Conservation (phyloP, 2,797 vertebrate genomes). For the Odontamblyopus rebecca region DNA sequence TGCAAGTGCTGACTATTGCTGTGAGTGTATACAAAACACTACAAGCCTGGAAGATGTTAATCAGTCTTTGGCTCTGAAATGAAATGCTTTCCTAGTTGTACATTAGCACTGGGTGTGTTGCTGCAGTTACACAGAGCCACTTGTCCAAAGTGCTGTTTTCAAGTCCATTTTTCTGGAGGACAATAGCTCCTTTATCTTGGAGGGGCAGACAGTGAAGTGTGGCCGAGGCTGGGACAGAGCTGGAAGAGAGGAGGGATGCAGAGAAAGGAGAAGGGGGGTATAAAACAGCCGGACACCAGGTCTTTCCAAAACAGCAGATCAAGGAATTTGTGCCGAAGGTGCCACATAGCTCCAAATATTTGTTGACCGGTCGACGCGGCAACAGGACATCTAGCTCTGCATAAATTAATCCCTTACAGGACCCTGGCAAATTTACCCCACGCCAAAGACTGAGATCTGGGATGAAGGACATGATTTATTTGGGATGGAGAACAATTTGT, state of each 20-base stretch:
- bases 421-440: slow-evolving; percentile 38
- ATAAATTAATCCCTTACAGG: slow-evolving; percentile 72
- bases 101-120: slow-evolving; percentile 25
- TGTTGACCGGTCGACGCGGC: slow-evolving; percentile 86
- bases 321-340: slow-evolving; percentile 89
- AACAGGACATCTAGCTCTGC: slow-evolving; percentile 79
- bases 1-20: slow-evolving; percentile 22
- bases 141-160: slow-evolving; percentile 65
- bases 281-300: slow-evolving; percentile 57
- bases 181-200: slow-evolving; percentile 75
- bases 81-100: slow-evolving; percentile 27
- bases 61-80: slow-evolving; percentile 8
- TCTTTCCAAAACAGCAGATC: slow-evolving; percentile 87
- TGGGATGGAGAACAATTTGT: not conserved
- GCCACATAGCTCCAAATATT: slow-evolving; percentile 90
- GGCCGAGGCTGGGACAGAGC: slow-evolving; percentile 10
- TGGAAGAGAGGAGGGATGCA: not conserved
- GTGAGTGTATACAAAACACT: not conserved
- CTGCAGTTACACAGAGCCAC: slow-evolving; percentile 47
- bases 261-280: slow-evolving; percentile 35
- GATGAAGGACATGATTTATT: not conserved
- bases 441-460: not conserved
- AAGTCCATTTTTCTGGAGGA: slow-evolving; percentile 73
- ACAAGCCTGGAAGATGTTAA: slow-evolving; percentile 9
- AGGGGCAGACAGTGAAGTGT: slow-evolving; percentile 40